These are phyloP conservation scores for Apodemus speciosus DNA, from an alignment of 2,113 vertebrate genomes.

Conservation along the genomic window DNA sequence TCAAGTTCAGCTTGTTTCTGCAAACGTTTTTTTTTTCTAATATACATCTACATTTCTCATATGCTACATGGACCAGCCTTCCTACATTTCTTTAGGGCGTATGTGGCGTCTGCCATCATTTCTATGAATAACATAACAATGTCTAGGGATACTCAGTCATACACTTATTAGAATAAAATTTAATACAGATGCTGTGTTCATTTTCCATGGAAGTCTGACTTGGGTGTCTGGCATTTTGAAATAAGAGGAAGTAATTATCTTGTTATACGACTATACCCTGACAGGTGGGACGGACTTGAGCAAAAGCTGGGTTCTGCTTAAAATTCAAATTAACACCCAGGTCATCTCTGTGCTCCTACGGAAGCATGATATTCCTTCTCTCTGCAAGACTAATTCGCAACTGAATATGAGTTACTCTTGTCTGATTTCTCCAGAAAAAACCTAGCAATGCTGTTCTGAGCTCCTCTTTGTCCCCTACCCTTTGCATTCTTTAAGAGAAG, in stretches of 20 bases:
- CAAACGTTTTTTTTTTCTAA: not conserved
- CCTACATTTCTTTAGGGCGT: not conserved
- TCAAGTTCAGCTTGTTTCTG: not conserved
- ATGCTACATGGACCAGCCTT: not conserved
- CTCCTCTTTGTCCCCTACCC: not conserved
- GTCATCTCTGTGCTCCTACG: not conserved
- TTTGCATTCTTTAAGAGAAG: not conserved
- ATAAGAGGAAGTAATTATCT: conserved; percentile 61
- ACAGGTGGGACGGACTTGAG: conserved; percentile 44
- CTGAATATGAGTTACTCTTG: not conserved
- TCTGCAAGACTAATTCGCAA: not conserved
- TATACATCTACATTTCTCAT: not conserved
- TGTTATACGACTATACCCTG: conserved; percentile 5
- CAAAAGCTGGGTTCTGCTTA: conserved; percentile 55
- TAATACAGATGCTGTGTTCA: conserved; percentile 43
- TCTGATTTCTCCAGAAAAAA: conserved; percentile 14
- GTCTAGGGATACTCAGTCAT: rapidly evolving
- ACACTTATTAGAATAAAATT: conserved; percentile 53
- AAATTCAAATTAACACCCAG: conserved; percentile 53
- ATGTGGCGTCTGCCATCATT: not conserved
- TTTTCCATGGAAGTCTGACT: conserved; percentile 46
- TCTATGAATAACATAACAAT: conserved; percentile 13
- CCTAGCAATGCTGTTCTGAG: not conserved
- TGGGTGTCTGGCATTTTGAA: conserved; percentile 69
- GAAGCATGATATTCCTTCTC: not conserved